phyloP scores from a whole-genome alignment of 2,888 invertebrate species.

The Taenaris catops region DNA sequence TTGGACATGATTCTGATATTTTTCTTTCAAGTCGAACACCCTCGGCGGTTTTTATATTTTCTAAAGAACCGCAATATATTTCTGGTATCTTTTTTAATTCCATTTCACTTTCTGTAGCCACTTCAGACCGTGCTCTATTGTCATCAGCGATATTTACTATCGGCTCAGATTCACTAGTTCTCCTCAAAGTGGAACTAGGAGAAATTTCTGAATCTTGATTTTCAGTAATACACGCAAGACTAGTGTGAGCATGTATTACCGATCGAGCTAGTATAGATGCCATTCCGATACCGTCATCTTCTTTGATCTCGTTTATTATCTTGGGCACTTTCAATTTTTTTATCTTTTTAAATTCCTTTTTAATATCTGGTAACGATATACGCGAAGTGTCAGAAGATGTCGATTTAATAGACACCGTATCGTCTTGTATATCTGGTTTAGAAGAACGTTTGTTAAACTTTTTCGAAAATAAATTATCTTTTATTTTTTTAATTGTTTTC shows the following conservation, averaged over 20 bases:
- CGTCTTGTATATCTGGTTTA: slow-evolving; percentile 72
- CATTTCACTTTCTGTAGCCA: slow-evolving; percentile 23
- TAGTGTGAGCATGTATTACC: slow-evolving; percentile 79
- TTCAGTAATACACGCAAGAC: slow-evolving; percentile 80
- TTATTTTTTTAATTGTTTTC: slow-evolving; percentile 81
- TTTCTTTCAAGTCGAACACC: slow-evolving; percentile 37
- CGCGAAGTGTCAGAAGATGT: slow-evolving; percentile 70
- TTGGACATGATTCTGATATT: slow-evolving; percentile 67
- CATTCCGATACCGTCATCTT: slow-evolving; percentile 80
- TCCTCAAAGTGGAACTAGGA: slow-evolving; percentile 53
- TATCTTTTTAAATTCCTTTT: slow-evolving; percentile 62
- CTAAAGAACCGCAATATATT: slow-evolving; percentile 55
- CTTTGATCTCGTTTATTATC: slow-evolving; percentile 49
- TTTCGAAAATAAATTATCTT: slow-evolving; percentile 79
- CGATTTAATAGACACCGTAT: slow-evolving; percentile 73
- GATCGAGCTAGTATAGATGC: slow-evolving; percentile 84
- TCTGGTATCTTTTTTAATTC: slow-evolving; percentile 39
- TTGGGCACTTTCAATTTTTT: slow-evolving; percentile 62
- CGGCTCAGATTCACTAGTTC: slow-evolving; percentile 66
- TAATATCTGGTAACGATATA: slow-evolving; percentile 59
- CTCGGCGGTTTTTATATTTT: slow-evolving; percentile 49
- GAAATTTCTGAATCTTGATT: slow-evolving; percentile 71
- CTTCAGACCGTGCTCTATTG: slow-evolving; percentile 16
- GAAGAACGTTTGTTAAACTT: slow-evolving; percentile 78
- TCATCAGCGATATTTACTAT: slow-evolving; percentile 46